Evolutionary conservation across 2,797 vertebrate genomes (phyloP), one percentile per base, ranked within the genome.

Genomic region (Sebastes hopkinsi): DNA sequence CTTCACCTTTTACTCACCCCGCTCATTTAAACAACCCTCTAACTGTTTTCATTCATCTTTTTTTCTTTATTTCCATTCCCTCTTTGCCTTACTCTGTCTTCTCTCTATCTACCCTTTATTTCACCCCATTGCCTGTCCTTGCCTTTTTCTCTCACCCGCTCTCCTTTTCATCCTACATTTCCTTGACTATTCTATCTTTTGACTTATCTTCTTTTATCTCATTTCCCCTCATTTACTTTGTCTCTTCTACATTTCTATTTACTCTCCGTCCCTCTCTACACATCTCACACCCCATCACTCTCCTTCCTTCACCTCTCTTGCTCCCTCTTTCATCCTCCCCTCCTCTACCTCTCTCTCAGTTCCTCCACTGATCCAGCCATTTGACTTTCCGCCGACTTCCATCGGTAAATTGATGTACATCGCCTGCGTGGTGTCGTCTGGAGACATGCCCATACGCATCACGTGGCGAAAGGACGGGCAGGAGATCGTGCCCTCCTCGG

Each of bases 401-500:
- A 99, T 99, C 0, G 98, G 98, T 23, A 99, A 99, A 92, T 94
- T 99, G 75, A 97, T 99, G 94, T 99, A 99, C 94, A 99, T 99
- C 86, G 98, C 98, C 68, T 99, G 98, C 0, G 98, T 99, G 94
- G 98, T 99, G 79, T 97, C 98, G 0, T 99, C 98, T 0, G 98
- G 98, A 59, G 98, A 99, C 94, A 99, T 99, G 98, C 98, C 98
- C 86, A 99, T 99, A 91, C 98, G 96, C 85, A 99, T 99, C 95
- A 98, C 97, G 10, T 99, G 98, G 98, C 96, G 97, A 83, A 99
- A 99, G 92, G 98, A 99, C 0, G 98, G 98, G 2, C 98, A 99
- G 89, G 97, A 99, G 93, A 99, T 99, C 61, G 96, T 99, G 81
- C 96, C 98, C 0, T 97, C 98, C 52, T 97, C 98, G 0, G 98